A percentile compares a stretch with the other conserved stretches of the same genome.
Conservation (phyloP, 2,888 invertebrate genomes). For the Exephanes ischioxanthus region DNA sequence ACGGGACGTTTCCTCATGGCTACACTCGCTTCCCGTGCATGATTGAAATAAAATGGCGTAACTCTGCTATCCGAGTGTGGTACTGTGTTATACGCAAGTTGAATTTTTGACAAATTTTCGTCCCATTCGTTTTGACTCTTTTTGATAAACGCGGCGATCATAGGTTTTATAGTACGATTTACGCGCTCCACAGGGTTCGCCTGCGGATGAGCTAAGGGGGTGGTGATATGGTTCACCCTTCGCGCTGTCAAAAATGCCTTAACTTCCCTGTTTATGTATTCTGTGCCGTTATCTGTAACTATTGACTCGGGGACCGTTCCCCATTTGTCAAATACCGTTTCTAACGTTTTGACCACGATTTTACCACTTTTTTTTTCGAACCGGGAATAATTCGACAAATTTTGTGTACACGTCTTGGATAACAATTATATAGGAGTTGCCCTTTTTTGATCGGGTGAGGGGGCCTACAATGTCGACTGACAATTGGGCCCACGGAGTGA, state of each 20-base stretch:
- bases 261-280: constrained; percentile 61
- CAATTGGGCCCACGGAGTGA: constrained; percentile 54
- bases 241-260: constrained; percentile 27
- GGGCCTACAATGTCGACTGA: constrained; percentile 54
- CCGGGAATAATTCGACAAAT: constrained; percentile 50
- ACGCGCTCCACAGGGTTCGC: constrained; percentile 50
- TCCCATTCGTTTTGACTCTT: constrained; percentile 55
- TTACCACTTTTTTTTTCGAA: constrained; percentile 39
- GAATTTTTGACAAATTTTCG: constrained; percentile 47
- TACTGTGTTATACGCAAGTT: constrained; percentile 53
- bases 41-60: constrained; percentile 44
- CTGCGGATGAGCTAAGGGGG: constrained; percentile 22
- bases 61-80: constrained; percentile 48
- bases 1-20: not conserved
- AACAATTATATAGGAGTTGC: constrained; percentile 49
- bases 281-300: constrained; percentile 45
- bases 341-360: constrained; percentile 26
- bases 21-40: constrained; percentile 40
- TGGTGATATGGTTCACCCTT: not conserved
- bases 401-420: constrained; percentile 59
- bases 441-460: constrained; percentile 43
- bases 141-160: constrained; percentile 52
- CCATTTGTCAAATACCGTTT: constrained; percentile 46
- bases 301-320: constrained; percentile 49
- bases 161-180: constrained; percentile 56